These are phyloP conservation scores for Sarcophaga rosellei DNA, from an alignment of 2,888 invertebrate species.

Conservation along the genomic window DNA sequence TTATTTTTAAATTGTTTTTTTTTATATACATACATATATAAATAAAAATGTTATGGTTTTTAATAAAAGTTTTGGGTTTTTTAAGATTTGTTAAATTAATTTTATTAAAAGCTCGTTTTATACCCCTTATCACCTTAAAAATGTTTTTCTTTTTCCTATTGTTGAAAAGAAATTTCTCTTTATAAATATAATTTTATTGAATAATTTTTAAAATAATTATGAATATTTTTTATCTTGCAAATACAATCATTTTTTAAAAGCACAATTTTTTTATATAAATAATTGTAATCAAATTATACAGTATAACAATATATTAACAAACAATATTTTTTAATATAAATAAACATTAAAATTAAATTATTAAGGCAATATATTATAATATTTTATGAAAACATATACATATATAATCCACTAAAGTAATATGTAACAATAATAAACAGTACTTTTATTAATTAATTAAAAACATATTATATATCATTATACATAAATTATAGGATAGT, in stretches of 20 bases:
- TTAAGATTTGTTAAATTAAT: background rate
- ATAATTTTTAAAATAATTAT: background rate
- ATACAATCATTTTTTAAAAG: slow-evolving; percentile 33
- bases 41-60: background rate
- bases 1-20: slow-evolving; percentile 18
- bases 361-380: too few species aligned
- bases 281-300: background rate
- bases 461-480: too few species aligned
- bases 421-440: too few species aligned
- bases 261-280: slow-evolving; percentile 18
- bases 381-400: too few species aligned
- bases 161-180: slow-evolving; percentile 32
- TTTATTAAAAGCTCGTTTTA: background rate
- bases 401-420: too few species aligned
- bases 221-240: slow-evolving; percentile 23
- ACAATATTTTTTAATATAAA: background rate
- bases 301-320: background rate
- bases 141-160: background rate
- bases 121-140: background rate
- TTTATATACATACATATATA: too few species aligned
- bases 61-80: background rate
- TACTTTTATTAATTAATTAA: too few species aligned
- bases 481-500: too few species aligned
- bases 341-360: background rate
- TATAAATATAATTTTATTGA: slow-evolving; percentile 56